A percentile compares a stretch with the other conserved stretches of the same genome.
phyloP scores from a whole-genome alignment of 2,797 vertebrate species.

The Molossus molossus region DNA sequence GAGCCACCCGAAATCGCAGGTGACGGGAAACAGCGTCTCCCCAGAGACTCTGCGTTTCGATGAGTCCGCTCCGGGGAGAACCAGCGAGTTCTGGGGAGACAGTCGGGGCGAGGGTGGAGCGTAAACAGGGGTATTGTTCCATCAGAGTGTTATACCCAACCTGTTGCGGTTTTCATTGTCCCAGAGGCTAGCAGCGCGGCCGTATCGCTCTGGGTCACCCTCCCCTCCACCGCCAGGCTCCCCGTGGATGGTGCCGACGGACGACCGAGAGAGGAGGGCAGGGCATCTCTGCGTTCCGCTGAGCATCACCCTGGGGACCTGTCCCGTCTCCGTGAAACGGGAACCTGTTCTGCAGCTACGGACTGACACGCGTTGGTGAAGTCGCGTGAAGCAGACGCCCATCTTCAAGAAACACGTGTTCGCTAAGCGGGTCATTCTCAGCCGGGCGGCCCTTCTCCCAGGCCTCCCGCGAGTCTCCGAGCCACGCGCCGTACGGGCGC shows the following conservation, averaged over 20 bases:
- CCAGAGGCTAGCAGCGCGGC: rapidly evolving
- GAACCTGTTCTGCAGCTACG: rapidly evolving
- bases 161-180: neutral
- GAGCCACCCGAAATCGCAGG: neutral
- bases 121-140: rapidly evolving
- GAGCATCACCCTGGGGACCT: neutral
- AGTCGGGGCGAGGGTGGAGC: rapidly evolving
- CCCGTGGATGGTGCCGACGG: rapidly evolving
- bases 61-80: rapidly evolving
- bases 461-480: neutral
- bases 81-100: neutral
- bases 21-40: neutral
- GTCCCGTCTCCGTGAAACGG: rapidly evolving
- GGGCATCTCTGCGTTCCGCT: rapidly evolving
- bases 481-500: neutral
- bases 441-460: neutral
- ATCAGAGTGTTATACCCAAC: too few species aligned
- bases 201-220: rapidly evolving
- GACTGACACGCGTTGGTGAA: rapidly evolving
- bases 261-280: rapidly evolving
- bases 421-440: neutral
- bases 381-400: neutral
- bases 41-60: neutral
- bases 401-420: neutral
- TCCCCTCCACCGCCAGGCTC: rapidly evolving